Evolutionary conservation across 2,797 vertebrate genomes (phyloP).

Genomic region (Somateria mollissima): DNA sequence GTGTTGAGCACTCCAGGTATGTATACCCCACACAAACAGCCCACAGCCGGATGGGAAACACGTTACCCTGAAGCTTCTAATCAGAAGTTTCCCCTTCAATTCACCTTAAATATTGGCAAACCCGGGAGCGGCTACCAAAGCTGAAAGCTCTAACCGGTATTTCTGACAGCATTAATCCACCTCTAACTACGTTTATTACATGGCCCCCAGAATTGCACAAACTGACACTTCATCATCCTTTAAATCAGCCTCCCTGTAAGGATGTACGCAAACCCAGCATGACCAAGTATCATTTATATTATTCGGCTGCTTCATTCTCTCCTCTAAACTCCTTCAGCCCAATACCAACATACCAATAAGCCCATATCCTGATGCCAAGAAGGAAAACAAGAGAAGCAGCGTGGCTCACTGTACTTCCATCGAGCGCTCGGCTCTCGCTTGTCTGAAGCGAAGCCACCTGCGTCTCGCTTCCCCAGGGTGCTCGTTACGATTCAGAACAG

Average conservation of each 20-base stretch:
- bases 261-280: background rate
- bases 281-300: background rate
- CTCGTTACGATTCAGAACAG: slow-evolving; percentile 54
- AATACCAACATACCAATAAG: background rate
- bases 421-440: background rate
- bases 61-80: background rate
- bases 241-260: background rate
- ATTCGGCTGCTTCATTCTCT: background rate
- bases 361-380: background rate
- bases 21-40: background rate
- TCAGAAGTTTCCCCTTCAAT: background rate
- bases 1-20: background rate
- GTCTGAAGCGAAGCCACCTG: slow-evolving; percentile 31
- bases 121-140: background rate
- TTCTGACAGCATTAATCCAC: background rate
- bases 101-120: background rate
- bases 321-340: background rate
- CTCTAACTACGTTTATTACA: background rate
- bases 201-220: background rate
- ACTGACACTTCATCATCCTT: background rate
- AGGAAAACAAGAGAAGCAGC: background rate
- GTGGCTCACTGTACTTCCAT: background rate
- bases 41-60: background rate
- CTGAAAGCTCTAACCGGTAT: background rate
- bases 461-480: slow-evolving; percentile 13